Percentiles rank a stretch among this genome's conserved stretches.
Conservation (phyloP, 2,888 invertebrate species). For the Lathronympha strigana region DNA sequence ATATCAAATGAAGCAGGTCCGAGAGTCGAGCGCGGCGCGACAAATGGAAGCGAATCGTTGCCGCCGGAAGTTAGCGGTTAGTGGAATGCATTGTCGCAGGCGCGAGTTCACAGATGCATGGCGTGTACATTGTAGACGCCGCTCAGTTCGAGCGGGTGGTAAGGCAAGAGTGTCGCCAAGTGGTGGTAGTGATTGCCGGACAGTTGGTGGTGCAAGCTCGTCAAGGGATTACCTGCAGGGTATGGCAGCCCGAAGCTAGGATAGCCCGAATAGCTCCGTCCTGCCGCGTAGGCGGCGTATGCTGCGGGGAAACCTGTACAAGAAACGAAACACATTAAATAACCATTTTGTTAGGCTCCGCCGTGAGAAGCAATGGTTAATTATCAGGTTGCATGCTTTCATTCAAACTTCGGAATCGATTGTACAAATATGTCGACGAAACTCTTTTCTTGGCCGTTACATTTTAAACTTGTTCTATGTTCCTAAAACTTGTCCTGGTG, state of each 20-base stretch:
- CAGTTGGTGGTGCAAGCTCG: constrained; percentile 90
- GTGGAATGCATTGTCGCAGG: constrained; percentile 82
- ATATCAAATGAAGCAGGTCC: constrained; percentile 20
- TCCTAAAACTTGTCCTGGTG: constrained; percentile 63
- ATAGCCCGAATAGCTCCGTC: constrained; percentile 98
- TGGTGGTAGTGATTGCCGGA: constrained; percentile 86
- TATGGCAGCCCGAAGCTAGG: constrained; percentile 99
- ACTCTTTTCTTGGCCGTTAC: constrained; percentile 57
- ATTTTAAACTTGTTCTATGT: constrained; percentile 55
- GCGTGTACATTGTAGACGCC: constrained; percentile 89
- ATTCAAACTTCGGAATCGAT: constrained; percentile 49
- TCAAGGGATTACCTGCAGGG: constrained; percentile 97
- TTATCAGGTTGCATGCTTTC: constrained; percentile 66
- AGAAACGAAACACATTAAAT: constrained; percentile 68
- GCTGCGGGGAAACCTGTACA: constrained; percentile 96
- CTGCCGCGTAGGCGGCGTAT: constrained; percentile 98
- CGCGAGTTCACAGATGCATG: constrained; percentile 90
- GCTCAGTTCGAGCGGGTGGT: constrained; percentile 87
- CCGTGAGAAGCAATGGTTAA: constrained; percentile 60
- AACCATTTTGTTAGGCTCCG: constrained; percentile 45
- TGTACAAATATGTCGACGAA: constrained; percentile 53
- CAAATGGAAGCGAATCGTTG: constrained; percentile 61
- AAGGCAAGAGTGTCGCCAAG: constrained; percentile 86
- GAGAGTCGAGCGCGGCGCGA: constrained; percentile 6
- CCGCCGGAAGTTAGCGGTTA: constrained; percentile 70